Conservation (phyloP, 2,888 invertebrate species). For the Norana najaformis region DNA sequence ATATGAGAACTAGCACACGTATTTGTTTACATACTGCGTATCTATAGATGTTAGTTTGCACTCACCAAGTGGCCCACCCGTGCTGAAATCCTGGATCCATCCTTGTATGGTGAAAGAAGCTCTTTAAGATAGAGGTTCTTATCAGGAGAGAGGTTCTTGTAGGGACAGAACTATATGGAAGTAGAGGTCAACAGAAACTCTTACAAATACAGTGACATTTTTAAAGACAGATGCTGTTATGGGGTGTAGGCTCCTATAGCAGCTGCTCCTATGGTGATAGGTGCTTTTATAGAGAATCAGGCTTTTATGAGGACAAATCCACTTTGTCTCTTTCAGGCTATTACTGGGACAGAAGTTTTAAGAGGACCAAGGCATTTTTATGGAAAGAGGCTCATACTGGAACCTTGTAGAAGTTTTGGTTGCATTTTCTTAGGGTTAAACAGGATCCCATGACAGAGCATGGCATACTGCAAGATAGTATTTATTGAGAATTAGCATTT, state of each 20-base stretch:
- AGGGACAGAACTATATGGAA: neutral
- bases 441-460: neutral
- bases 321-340: neutral
- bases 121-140: neutral
- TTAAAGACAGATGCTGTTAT: neutral
- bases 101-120: neutral
- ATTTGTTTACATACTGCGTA: too few species aligned
- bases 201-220: neutral
- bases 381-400: neutral
- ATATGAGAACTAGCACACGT: too few species aligned
- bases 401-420: neutral
- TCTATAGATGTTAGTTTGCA: too few species aligned
- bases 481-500: neutral
- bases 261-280: neutral
- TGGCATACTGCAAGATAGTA: neutral
- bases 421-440: neutral
- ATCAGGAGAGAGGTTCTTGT: neutral
- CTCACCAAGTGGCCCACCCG: too few species aligned
- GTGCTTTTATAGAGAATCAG: conserved; percentile 5
- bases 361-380: neutral
- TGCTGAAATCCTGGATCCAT: too few species aligned
- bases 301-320: neutral
- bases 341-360: neutral
- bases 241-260: neutral
- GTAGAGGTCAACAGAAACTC: neutral